phyloP scores from a whole-genome alignment of 2,888 invertebrate species.

The Odontomyia ornata region DNA sequence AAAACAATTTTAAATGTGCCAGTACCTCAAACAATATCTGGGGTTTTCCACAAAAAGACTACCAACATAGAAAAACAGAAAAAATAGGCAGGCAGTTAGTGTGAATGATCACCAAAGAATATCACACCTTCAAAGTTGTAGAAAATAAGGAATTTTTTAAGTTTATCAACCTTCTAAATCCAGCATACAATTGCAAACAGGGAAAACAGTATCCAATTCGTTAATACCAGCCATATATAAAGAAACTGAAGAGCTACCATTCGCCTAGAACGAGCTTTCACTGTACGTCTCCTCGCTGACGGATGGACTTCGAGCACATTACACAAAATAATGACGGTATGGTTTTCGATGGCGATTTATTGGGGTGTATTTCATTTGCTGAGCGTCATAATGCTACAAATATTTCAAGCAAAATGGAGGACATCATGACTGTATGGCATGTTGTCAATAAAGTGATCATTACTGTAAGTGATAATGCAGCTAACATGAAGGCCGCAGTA shows the following conservation, averaged over 20 bases:
- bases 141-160: too few species aligned
- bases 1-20: too few species aligned
- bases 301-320: background rate
- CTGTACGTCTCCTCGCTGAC: background rate
- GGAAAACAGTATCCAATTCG: background rate
- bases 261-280: background rate
- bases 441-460: constrained; percentile 26
- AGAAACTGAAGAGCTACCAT: background rate
- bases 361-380: background rate
- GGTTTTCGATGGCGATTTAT: background rate
- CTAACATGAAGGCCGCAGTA: constrained; percentile 53
- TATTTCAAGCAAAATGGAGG: constrained; percentile 16
- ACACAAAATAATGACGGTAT: background rate
- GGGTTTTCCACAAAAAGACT: too few species aligned
- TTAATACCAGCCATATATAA: background rate
- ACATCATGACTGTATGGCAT: constrained; percentile 6
- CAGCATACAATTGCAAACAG: background rate
- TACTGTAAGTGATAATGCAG: constrained; percentile 53
- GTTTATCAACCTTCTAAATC: background rate
- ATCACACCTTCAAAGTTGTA: too few species aligned
- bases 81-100: too few species aligned
- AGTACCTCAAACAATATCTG: too few species aligned
- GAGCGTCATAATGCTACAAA: constrained; percentile 53
- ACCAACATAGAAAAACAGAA: too few species aligned
- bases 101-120: too few species aligned